Percentiles rank a stretch among this genome's conserved stretches.
These are phyloP conservation scores for Aptenodytes forsteri DNA, from an alignment of 2,113 vertebrate genomes.

Conservation along the genomic window DNA sequence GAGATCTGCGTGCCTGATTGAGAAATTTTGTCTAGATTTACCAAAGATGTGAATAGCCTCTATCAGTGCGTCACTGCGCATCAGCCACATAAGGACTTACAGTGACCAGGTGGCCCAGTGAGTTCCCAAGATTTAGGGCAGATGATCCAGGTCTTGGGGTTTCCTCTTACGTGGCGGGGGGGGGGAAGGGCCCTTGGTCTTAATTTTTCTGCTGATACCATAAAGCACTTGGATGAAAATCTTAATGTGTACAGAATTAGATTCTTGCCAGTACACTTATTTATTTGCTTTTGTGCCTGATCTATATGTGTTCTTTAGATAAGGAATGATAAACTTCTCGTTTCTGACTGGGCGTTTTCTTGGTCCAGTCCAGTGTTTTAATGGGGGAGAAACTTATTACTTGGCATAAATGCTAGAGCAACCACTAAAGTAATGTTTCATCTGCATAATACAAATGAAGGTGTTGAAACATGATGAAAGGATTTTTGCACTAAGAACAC, in stretches of 20 bases:
- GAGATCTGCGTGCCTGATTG: neutral
- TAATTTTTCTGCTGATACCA: neutral
- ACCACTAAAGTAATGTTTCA: neutral
- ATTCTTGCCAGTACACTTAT: neutral
- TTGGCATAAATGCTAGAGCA: neutral
- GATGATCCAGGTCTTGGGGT: neutral
- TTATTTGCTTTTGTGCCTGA: neutral
- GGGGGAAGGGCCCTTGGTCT: neutral
- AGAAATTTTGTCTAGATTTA: neutral
- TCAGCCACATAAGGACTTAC: neutral
- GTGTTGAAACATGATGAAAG: neutral
- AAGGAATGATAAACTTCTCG: neutral
- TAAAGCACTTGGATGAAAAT: neutral
- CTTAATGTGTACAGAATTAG: neutral
- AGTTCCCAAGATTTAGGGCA: neutral
- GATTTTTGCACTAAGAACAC: neutral
- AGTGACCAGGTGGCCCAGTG: neutral
- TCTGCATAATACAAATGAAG: neutral
- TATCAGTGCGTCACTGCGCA: fast-evolving
- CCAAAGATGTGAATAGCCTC: neutral
- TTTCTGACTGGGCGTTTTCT: neutral
- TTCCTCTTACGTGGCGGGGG: neutral
- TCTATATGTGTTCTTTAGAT: neutral
- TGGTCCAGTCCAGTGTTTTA: neutral
- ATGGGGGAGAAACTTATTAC: neutral